Percentiles rank a stretch among this genome's conserved stretches.
Conservation (phyloP, 1,140 invertebrate species). For the Parasteatoda tepidariorum region DNA sequence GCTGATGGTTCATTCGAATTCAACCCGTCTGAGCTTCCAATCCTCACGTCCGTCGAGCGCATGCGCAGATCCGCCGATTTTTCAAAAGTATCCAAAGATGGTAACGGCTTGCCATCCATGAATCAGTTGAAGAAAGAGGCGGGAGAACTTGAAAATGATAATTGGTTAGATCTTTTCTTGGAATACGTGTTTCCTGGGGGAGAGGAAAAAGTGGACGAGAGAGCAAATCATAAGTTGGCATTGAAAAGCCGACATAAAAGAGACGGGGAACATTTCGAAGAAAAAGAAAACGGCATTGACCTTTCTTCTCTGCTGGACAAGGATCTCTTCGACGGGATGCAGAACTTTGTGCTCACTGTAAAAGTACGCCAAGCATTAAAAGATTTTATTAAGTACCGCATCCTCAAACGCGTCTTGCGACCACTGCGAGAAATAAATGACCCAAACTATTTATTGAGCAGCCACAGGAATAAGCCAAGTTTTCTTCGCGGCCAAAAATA, state of each 20-base stretch:
- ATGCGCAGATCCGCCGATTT: neutral
- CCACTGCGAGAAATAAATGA: neutral
- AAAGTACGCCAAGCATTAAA: neutral
- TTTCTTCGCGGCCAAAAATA: too few relatives aligned
- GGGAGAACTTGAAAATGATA: neutral
- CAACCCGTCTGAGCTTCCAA: neutral
- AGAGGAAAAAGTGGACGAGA: neutral
- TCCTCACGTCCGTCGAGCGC: slow-evolving; percentile 5
- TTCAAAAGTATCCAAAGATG: neutral
- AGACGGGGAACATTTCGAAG: neutral
- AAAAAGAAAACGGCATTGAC: neutral
- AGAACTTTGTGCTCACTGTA: neutral
- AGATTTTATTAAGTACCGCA: neutral
- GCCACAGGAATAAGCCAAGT: too few relatives aligned
- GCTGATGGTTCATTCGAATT: neutral
- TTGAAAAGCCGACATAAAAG: neutral
- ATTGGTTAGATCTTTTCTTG: slow-evolving; percentile 32
- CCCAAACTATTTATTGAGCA: too few relatives aligned
- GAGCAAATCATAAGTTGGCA: neutral
- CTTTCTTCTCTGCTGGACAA: neutral
- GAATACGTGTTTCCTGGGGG: slow-evolving; percentile 36
- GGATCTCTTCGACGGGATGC: neutral
- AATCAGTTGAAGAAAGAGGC: neutral
- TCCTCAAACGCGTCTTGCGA: neutral
- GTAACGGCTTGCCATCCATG: too few relatives aligned